Evolutionary conservation across 2,113 vertebrate species (phyloP).

Genomic region (Erinaceus europaeus): DNA sequence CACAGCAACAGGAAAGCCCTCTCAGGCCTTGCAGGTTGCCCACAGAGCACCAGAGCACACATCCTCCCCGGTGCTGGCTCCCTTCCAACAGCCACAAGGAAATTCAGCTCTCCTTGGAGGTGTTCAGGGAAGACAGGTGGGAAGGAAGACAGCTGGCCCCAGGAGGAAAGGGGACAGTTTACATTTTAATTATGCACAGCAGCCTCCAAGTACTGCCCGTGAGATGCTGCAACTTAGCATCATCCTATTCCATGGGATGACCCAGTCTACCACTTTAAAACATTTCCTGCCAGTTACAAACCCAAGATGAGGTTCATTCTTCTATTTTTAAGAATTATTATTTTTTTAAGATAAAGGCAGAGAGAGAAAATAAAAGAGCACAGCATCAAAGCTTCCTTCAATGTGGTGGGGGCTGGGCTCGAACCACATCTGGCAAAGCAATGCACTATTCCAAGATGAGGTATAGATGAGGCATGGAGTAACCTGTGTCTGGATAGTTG

Average conservation of each 20-base stretch:
- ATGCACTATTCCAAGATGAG: too few species aligned
- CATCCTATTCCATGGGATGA: background rate
- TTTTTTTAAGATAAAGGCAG: too few species aligned
- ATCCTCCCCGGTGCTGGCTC: background rate
- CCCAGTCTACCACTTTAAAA: background rate
- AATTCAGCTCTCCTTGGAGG: background rate
- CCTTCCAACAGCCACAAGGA: background rate
- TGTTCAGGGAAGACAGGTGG: background rate
- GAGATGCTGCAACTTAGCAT: background rate
- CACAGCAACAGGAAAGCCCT: background rate
- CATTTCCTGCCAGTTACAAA: background rate
- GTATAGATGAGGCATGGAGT: background rate
- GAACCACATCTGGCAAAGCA: too few species aligned
- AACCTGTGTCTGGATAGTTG: background rate
- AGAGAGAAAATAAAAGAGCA: too few species aligned
- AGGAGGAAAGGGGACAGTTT: background rate
- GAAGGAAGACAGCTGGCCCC: background rate
- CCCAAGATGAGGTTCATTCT: too few species aligned
- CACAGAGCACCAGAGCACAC: too few species aligned
- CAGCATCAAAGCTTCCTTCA: too few species aligned
- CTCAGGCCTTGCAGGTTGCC: too few species aligned
- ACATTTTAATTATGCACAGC: background rate
- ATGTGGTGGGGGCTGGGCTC: too few species aligned
- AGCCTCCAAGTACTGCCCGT: background rate
- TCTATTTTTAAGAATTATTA: too few species aligned